Evolutionary conservation across 2,888 invertebrate species (phyloP), one percentile per base, ranked within the genome.

Genomic region (Tanytarsus gracilentus): DNA sequence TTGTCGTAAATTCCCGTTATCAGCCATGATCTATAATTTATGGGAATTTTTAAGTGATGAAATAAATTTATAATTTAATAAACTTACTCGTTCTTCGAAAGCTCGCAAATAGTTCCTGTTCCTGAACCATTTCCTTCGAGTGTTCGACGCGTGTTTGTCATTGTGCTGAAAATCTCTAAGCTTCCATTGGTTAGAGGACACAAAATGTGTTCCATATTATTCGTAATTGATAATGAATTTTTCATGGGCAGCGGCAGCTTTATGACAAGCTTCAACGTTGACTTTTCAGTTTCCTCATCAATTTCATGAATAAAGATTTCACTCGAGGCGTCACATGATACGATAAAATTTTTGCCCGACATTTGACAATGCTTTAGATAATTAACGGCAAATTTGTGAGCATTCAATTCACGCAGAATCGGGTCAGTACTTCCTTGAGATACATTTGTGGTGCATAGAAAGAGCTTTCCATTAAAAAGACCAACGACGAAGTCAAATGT

Each of bases 241-340:
- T 70, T 72, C 48, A 74, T 72, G 2, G 73, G 74, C 14, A 73
- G 56, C 1, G 74, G 73, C 49, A 73, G 70, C 62, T 71, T 69
- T 8, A 70, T 65, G 40, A 71, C 67, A 7, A 68, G 61, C 53
- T 68, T 68, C 2, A 67, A 66, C 3, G 66, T 21, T 29, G 16
- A 49, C 27, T 61, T 14, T 16, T n/a, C 6, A n/a, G 48, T 39
- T 48, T 70, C 61, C 70, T 70, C 2, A 62, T 66, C 64, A 60
- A 71, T 64, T 50, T 70, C 69, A 55, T 73, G 72, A 60, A 69
- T 69, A 61, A 66, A 69, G 7, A 73, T 66, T 63, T 73, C 70
- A 2, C 74, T 74, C 61, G 72, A 73, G 14, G 73, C 62, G 64
- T 74, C 74, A 60, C 71, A 72, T 61, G 71, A 73, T 9, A 74